Conservation (phyloP, 2,888 invertebrate species). For the Boloria euphrosyne region DNA sequence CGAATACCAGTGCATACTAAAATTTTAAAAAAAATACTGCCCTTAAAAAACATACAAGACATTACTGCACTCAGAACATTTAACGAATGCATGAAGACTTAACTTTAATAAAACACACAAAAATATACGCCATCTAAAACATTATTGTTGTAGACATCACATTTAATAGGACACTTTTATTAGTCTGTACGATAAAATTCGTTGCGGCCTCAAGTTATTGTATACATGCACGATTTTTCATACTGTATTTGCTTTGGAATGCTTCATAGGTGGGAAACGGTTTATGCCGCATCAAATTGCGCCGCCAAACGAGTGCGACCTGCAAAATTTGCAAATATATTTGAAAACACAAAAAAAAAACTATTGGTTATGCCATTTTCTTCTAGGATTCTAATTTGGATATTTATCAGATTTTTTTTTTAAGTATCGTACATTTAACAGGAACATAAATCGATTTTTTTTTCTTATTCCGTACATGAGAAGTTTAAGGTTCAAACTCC, state of each 20-base stretch:
- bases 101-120: conserved; percentile 76
- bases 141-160: conserved; percentile 81
- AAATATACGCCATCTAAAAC: conserved; percentile 79
- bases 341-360: too few species aligned
- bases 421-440: too few species aligned
- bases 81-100: conserved; percentile 72
- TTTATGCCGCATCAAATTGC: conserved; percentile 69
- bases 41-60: not conserved
- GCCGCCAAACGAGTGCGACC: conserved; percentile 77
- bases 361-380: too few species aligned
- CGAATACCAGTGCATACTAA: conserved; percentile 5
- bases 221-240: conserved; percentile 49
- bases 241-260: conserved; percentile 52
- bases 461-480: too few species aligned
- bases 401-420: too few species aligned
- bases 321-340: conserved; percentile 41
- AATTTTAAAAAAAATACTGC: conserved; percentile 14
- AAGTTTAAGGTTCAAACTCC: too few species aligned
- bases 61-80: conserved; percentile 57
- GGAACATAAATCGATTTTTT: too few species aligned
- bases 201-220: conserved; percentile 70
- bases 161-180: conserved; percentile 74
- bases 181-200: conserved; percentile 76
- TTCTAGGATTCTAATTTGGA: too few species aligned
- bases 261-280: conserved; percentile 56